These are phyloP conservation scores for Bombus haemorrhoidalis DNA, from an alignment of 1,140 invertebrate species.

Conservation along the genomic window DNA sequence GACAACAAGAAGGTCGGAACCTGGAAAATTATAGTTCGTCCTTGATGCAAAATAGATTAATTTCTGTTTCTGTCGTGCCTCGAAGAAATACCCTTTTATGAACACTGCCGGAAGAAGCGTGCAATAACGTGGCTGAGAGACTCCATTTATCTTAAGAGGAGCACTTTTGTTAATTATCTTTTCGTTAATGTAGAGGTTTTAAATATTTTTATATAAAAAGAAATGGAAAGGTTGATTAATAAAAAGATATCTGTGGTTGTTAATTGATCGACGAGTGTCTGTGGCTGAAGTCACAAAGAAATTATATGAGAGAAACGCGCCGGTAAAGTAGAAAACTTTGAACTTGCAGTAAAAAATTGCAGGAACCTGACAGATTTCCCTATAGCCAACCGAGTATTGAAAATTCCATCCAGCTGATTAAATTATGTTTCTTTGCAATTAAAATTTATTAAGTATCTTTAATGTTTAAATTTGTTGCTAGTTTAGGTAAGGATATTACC, in stretches of 20 bases:
- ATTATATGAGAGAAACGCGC: not conserved
- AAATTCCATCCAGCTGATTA: not conserved
- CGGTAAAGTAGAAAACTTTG: conserved; percentile 16
- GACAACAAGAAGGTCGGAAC: not conserved
- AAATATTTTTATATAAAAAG: not conserved
- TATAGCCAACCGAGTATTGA: not conserved
- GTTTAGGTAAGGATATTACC: not conserved
- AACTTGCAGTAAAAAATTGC: not conserved
- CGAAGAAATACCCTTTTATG: not conserved
- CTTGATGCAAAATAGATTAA: conserved; percentile 48
- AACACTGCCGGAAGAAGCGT: not conserved
- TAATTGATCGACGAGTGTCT: conserved; percentile 12
- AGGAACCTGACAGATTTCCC: conserved; percentile 15
- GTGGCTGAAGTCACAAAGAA: no score
- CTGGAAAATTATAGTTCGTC: conserved; percentile 49
- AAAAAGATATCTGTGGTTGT: not conserved
- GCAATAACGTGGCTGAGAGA: not conserved
- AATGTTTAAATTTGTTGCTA: not conserved
- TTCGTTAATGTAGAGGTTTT: not conserved
- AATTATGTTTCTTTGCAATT: no score
- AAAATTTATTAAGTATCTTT: not conserved
- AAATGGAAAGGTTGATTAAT: accelerated
- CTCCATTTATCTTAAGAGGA: no score
- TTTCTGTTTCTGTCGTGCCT: conserved; percentile 39
- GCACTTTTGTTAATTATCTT: not conserved